Percentiles rank a stretch among this genome's conserved stretches.
Evolutionary conservation across 2,113 vertebrate genomes (phyloP).

Genomic region (Coryphaenoides rupestris): DNA sequence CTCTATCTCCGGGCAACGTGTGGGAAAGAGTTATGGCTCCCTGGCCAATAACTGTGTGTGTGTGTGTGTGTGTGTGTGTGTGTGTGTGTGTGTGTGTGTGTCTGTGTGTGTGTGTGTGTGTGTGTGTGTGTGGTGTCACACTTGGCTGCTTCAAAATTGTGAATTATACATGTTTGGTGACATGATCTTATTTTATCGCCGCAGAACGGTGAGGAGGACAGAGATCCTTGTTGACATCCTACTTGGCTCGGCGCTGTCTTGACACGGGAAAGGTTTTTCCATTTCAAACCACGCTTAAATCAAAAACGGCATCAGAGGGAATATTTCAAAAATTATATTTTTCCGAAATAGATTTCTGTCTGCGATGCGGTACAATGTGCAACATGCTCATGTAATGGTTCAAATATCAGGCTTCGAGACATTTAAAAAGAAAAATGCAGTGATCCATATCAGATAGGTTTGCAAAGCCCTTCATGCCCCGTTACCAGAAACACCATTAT

Average conservation of each 20-base stretch:
- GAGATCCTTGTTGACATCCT: conserved; percentile 53
- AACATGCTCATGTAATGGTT: no score
- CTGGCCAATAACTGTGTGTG: conserved; percentile 13
- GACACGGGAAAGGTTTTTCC: conserved; percentile 46
- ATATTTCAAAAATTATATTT: no score
- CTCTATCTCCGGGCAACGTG: conserved; percentile 46
- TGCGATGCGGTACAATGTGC: no score
- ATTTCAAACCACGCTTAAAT: conserved; percentile 13
- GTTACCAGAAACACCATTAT: no score
- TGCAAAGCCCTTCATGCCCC: no score
- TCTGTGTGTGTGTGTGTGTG: conserved; percentile 22
- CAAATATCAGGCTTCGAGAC: no score
- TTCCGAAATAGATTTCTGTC: no score
- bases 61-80: conserved; percentile 8
- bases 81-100: conserved; percentile 9
- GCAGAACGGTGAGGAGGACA: conserved; percentile 60
- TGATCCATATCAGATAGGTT: no score
- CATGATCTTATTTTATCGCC: conserved; percentile 74
- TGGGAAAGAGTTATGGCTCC: conserved; percentile 48
- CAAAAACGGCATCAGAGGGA: no score
- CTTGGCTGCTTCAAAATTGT: conserved; percentile 62
- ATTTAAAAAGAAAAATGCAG: no score
- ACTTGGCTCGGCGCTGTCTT: conserved; percentile 37
- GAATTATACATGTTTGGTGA: conserved; percentile 75
- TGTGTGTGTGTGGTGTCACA: conserved; percentile 44